Evolutionary conservation across 2,113 vertebrate species (phyloP).

Genomic region (Tauraco erythrolophus): DNA sequence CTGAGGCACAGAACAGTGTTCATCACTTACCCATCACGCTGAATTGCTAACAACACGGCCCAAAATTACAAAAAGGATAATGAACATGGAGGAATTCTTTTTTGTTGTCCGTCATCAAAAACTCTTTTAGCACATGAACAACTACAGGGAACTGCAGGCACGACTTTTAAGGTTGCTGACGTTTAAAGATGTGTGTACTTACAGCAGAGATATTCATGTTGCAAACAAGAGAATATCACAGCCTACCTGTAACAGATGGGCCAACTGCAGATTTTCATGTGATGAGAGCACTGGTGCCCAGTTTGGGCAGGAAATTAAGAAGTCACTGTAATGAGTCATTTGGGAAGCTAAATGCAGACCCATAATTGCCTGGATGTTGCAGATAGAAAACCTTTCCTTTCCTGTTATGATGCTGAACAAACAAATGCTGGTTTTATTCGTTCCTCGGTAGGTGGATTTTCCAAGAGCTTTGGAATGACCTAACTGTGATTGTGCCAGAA

Average conservation of each 20-base stretch:
- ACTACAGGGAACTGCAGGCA: background rate
- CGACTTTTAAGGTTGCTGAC: background rate
- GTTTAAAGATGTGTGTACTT: background rate
- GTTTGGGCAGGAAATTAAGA: background rate
- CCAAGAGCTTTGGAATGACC: background rate
- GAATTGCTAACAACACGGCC: background rate
- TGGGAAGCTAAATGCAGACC: background rate
- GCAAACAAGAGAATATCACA: background rate
- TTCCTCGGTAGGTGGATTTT: background rate
- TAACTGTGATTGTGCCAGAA: rapidly evolving
- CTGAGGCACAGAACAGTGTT: background rate
- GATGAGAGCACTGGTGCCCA: background rate
- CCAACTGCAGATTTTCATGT: background rate
- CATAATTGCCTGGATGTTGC: background rate
- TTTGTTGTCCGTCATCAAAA: background rate
- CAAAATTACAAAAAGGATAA: background rate
- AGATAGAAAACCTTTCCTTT: background rate
- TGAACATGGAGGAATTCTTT: background rate
- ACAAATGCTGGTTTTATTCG: background rate
- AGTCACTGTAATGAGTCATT: background rate
- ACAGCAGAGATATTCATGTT: background rate
- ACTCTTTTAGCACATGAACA: background rate
- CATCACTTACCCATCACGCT: background rate
- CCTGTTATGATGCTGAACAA: background rate
- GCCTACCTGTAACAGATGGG: background rate